Evolutionary conservation across 2,888 invertebrate genomes (phyloP), one percentile per base, ranked within the genome.

Genomic region (Anorthoa munda): DNA sequence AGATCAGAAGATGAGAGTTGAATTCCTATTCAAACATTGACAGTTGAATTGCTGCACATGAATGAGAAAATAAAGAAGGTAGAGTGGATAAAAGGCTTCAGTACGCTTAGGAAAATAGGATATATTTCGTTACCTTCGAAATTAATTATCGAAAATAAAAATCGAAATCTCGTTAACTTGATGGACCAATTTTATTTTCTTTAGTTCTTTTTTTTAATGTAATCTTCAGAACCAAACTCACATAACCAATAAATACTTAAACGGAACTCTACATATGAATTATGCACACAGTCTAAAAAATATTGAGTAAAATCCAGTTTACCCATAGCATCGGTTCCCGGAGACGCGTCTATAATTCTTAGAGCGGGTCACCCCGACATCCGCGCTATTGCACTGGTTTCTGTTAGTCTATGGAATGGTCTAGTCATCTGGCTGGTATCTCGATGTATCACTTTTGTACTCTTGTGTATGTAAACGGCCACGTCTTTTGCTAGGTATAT

Each of bases 341-440:
- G 81, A 80, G 61, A 65, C 46, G 12, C 9, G 31, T 46, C 76
- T 66, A 59, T 77, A 76, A 66, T 83, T 85, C 83, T 75, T n/a
- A 58, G 77, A 79, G 66, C 69, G 21, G 82, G 75, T 71, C 69
- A 79, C 23, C 69, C 60, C 60, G 72, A 82, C 84, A 82, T 87
- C 86, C 82, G 83, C 75, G 83, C 81, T 58, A 66, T 70, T 83
- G 74, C 66, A 82, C 83, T 72, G 53, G 66, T 76, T 79, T 66
- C 58, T 58, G 53, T 66, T 50, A 56, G 50, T 3, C 69, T 64
- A 18, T n/a, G 51, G 61, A 45, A 15, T 73, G 56, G 69, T 63
- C 66, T 68, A 63, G 72, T 63, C 66, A 55, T 45, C 46, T 13
- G 48, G n/a, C 75, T 72, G 26, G 46, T 71, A 73, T 67, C 59